Evolutionary conservation across 2,888 invertebrate species (phyloP).

Genomic region (Himalopsyche anomala): DNA sequence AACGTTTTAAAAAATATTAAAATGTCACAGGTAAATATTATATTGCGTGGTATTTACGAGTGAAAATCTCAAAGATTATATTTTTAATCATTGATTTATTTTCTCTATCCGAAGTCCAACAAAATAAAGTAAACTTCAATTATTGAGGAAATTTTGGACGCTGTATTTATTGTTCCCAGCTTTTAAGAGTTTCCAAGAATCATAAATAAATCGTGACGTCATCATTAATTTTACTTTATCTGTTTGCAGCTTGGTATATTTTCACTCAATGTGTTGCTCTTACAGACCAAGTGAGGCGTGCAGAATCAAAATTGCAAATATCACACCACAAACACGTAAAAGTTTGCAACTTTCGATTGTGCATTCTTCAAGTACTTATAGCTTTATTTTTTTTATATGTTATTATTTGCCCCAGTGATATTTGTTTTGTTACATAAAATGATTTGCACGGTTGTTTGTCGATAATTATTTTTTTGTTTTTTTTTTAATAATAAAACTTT

Average conservation of each 20-base stretch:
- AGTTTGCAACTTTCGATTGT: slow-evolving; percentile 26
- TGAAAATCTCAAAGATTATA: too few relatives aligned
- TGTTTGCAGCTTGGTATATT: slow-evolving; percentile 59
- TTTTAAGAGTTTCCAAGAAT: slow-evolving; percentile 18
- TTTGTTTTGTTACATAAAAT: slow-evolving; percentile 44
- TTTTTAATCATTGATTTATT: too few relatives aligned
- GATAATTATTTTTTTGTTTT: slow-evolving; percentile 30
- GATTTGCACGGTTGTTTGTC: slow-evolving; percentile 55
- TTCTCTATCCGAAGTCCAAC: background rate
- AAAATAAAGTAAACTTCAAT: background rate
- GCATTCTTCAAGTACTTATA: slow-evolving; percentile 36
- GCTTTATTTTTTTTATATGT: slow-evolving; percentile 48
- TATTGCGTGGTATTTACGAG: too few relatives aligned
- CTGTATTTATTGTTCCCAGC: background rate
- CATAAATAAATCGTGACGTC: slow-evolving; percentile 31
- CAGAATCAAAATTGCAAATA: slow-evolving; percentile 31
- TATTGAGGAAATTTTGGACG: background rate
- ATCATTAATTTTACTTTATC: slow-evolving; percentile 56
- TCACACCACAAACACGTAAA: background rate
- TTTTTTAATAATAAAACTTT: slow-evolving; percentile 18
- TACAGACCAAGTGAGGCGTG: slow-evolving; percentile 24
- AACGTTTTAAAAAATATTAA: too few relatives aligned
- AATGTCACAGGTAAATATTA: too few relatives aligned
- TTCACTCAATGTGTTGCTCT: slow-evolving; percentile 54
- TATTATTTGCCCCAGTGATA: slow-evolving; percentile 54